Evolutionary conservation across 2,888 invertebrate species (phyloP).

Genomic region (Stratiomys singularior): DNA sequence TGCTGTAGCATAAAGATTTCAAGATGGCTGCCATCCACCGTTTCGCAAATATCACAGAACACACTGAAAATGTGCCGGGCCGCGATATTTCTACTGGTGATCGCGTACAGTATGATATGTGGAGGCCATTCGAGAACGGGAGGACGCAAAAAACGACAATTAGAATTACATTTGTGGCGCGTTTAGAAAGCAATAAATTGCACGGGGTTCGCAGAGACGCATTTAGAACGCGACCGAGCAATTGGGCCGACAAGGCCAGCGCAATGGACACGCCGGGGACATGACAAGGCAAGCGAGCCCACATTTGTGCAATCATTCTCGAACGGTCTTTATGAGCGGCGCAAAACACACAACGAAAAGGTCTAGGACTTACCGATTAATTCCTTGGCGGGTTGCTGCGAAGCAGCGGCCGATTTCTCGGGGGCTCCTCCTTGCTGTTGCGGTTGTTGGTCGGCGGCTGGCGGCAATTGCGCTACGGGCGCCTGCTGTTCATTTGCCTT

Average conservation of each 20-base stretch:
- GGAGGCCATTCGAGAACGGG: too few relatives aligned
- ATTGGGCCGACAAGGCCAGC: background rate
- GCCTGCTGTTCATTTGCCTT: constrained; percentile 76
- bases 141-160: too few relatives aligned
- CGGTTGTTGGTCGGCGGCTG: constrained; percentile 68
- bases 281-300: background rate
- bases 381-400: constrained; percentile 74
- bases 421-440: constrained; percentile 55
- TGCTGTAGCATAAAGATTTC: too few relatives aligned
- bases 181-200: background rate
- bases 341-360: background rate
- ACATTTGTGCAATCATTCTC: too few relatives aligned
- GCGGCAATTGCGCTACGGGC: constrained; percentile 53
- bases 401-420: constrained; percentile 57
- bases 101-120: too few relatives aligned
- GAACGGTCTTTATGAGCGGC: too few relatives aligned
- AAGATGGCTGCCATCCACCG: too few relatives aligned
- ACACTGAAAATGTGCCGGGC: too few relatives aligned
- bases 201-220: background rate
- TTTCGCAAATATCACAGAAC: too few relatives aligned
- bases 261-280: background rate
- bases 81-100: too few relatives aligned
- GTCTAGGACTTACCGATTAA: constrained; percentile 75
- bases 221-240: background rate
- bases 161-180: too few relatives aligned